Evolutionary conservation across 2,888 invertebrate species (phyloP).

Genomic region (Geotrupes spiniger): DNA sequence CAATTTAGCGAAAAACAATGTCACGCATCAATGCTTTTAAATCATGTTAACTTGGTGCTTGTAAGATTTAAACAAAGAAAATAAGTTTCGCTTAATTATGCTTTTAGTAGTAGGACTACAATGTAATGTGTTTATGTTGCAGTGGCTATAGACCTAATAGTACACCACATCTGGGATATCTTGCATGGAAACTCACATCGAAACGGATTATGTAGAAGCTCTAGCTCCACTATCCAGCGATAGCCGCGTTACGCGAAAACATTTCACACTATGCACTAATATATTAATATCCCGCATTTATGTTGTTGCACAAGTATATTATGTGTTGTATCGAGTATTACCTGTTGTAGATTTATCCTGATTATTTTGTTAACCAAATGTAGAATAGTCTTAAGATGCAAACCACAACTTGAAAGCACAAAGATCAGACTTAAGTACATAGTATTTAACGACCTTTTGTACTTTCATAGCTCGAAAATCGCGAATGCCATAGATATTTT

Average conservation of each 20-base stretch:
- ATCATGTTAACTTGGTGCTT: no score
- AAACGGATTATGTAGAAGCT: conserved; percentile 42
- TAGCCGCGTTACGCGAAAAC: conserved; percentile 3
- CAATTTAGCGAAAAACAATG: no score
- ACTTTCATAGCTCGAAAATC: no score
- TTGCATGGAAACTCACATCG: conserved; percentile 59
- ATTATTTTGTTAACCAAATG: no score
- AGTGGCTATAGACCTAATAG: conserved; percentile 99
- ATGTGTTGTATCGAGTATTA: conserved; percentile 7
- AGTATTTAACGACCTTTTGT: no score
- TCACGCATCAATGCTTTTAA: no score
- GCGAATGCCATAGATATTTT: no score
- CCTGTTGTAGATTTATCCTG: neutral
- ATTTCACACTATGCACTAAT: conserved; percentile 1
- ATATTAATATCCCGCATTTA: conserved; percentile 3
- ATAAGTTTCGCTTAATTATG: neutral
- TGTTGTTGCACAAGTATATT: conserved; percentile 7
- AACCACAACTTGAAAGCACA: no score
- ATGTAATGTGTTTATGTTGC: conserved; percentile 63
- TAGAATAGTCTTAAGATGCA: no score
- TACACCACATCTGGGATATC: conserved; percentile 98
- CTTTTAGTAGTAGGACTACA: conserved; percentile 14
- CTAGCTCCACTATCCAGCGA: conserved; percentile 18
- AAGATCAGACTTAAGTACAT: no score
- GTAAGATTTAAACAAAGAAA: no score